Conservation (phyloP, 1,140 invertebrate species). For the Thalassaphorura encarpata region DNA sequence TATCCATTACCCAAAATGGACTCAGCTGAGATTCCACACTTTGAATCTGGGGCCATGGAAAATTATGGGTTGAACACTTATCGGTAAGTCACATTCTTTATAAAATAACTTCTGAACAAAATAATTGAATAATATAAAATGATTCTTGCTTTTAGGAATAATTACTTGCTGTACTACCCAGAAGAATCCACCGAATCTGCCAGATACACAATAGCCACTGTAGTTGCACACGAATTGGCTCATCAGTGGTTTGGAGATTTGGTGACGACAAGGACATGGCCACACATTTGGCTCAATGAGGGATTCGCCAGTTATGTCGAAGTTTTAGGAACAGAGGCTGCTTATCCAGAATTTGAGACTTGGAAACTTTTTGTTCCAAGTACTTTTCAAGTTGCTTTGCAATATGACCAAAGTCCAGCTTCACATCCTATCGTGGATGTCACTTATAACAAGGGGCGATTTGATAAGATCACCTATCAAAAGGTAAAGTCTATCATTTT, state of each 20-base stretch:
- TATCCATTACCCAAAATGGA: slow-evolving; percentile 95
- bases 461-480: not conserved
- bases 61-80: slow-evolving; percentile 47
- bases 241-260: slow-evolving; percentile 33
- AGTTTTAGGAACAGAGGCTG: slow-evolving; percentile 30
- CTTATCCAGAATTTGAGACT: slow-evolving; percentile 22
- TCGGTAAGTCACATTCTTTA: slow-evolving; percentile 28
- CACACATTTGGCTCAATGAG: slow-evolving; percentile 33
- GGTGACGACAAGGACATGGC: slow-evolving; percentile 35
- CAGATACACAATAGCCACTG: not conserved
- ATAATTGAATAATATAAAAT: not conserved
- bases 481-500: not conserved
- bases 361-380: slow-evolving; percentile 53
- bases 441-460: too few species aligned
- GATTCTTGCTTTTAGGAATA: not conserved
- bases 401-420: not conserved
- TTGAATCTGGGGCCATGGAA: slow-evolving; percentile 47
- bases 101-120: not conserved
- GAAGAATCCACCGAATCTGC: not conserved
- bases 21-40: slow-evolving; percentile 87
- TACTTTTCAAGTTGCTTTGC: slow-evolving; percentile 40
- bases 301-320: slow-evolving; percentile 35
- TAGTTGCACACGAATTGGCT: slow-evolving; percentile 17
- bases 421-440: not conserved
- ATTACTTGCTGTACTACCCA: slow-evolving; percentile 9